Conservation (phyloP, 2,888 invertebrate genomes). For the Leptinotarsa rubiginosa region DNA sequence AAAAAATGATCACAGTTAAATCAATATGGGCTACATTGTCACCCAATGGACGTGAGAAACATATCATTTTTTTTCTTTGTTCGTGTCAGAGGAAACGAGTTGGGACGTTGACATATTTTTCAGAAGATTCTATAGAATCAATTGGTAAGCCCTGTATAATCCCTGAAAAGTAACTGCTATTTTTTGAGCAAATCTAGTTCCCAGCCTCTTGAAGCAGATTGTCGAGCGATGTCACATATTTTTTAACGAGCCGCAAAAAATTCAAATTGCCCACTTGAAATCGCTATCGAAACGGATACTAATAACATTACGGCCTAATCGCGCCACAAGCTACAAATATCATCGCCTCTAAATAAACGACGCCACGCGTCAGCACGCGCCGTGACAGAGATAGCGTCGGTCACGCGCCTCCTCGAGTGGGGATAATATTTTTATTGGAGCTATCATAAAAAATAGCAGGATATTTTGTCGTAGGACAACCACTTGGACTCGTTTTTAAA, state of each 20-base stretch:
- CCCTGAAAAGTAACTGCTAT: too few relatives aligned
- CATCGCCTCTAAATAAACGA: conserved; percentile 26
- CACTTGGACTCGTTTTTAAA: background rate
- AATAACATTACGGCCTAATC: conserved; percentile 4
- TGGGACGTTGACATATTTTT: too few relatives aligned
- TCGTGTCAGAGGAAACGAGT: too few relatives aligned
- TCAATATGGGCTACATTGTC: too few relatives aligned
- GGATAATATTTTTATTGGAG: conserved; percentile 19
- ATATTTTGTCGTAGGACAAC: conserved; percentile 3
- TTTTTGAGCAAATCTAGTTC: too few relatives aligned
- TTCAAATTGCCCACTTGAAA: conserved; percentile 4
- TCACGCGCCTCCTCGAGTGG: background rate
- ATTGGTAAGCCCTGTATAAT: too few relatives aligned
- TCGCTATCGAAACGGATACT: background rate
- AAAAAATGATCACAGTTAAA: too few relatives aligned
- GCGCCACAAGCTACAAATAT: conserved; percentile 19
- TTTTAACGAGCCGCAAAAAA: conserved; percentile 3
- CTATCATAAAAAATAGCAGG: conserved; percentile 11
- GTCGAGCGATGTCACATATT: background rate
- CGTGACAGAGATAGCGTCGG: background rate
- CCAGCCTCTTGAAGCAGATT: background rate
- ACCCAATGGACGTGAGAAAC: too few relatives aligned
- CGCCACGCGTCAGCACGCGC: conserved; percentile 21
- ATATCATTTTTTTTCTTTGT: too few relatives aligned
- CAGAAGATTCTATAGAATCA: too few relatives aligned